A percentile compares a stretch with the other conserved stretches of the same genome.
phyloP scores from a whole-genome alignment of 2,113 vertebrate species.

The Aleadryas rufinucha region DNA sequence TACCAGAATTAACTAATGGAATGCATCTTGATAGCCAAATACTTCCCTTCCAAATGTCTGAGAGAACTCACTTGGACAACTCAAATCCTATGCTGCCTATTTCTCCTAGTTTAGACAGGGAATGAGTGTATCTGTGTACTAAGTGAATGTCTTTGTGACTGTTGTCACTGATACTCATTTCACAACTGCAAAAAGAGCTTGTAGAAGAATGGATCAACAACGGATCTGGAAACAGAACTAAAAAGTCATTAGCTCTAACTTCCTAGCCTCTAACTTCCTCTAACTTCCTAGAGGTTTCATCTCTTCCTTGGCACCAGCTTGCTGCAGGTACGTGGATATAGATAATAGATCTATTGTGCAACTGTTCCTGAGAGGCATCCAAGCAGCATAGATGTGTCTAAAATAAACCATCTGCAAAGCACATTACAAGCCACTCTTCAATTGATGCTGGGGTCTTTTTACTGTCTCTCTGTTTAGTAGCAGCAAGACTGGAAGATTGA shows the following conservation, averaged over 20 bases:
- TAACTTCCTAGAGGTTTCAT: not conserved
- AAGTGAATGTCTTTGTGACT: not conserved
- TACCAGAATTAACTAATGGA: not conserved
- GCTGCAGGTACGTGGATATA: not conserved
- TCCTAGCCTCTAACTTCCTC: not conserved
- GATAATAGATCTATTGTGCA: not conserved
- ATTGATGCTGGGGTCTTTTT: accelerated
- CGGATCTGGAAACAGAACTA: not conserved
- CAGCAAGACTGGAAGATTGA: not conserved
- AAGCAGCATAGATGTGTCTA: accelerated
- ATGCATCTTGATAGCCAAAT: not conserved
- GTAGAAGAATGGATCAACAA: not conserved
- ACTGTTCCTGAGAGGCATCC: not conserved
- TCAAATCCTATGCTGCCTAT: not conserved
- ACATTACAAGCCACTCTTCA: not conserved
- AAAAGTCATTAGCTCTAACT: not conserved
- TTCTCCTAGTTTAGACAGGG: not conserved
- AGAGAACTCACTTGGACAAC: not conserved
- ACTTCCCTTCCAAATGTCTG: not conserved
- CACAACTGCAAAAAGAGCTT: not conserved
- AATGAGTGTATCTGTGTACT: accelerated
- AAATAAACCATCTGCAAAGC: not conserved
- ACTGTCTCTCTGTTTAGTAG: not conserved
- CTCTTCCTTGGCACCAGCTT: not conserved
- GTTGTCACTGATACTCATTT: not conserved